phyloP scores from a whole-genome alignment of 2,113 vertebrate species.

The Rostratula benghalensis region DNA sequence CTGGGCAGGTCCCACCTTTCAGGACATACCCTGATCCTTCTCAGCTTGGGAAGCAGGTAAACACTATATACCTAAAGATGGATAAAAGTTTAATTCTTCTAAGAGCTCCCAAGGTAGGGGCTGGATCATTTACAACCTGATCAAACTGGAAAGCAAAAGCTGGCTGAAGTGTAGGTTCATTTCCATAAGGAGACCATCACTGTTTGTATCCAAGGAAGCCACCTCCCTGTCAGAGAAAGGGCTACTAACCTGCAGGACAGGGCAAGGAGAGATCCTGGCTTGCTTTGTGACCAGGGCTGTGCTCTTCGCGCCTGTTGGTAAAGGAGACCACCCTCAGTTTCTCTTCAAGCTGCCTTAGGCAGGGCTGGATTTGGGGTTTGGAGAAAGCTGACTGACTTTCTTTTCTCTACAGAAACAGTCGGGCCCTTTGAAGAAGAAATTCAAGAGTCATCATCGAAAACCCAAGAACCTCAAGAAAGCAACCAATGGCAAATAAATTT shows the following conservation, averaged over 20 bases:
- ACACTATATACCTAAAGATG: rapidly evolving
- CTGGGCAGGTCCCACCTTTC: not conserved
- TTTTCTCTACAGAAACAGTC: conserved; percentile 57
- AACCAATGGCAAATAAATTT: conserved; percentile 3
- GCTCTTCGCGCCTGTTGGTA: not conserved
- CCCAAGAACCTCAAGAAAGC: conserved; percentile 44
- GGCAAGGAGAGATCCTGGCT: not conserved
- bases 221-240: not conserved
- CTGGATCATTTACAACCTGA: rapidly evolving
- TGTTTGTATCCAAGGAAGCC: not conserved
- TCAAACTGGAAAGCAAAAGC: not conserved
- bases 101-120: not conserved
- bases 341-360: not conserved
- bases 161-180: not conserved
- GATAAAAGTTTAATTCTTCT: not conserved
- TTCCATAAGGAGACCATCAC: not conserved
- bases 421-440: conserved; percentile 62
- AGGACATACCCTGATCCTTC: not conserved
- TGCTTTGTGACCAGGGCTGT: rapidly evolving
- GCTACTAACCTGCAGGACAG: not conserved
- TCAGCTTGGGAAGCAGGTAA: not conserved
- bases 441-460: conserved; percentile 40
- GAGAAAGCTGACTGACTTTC: not conserved
- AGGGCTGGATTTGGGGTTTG: not conserved
- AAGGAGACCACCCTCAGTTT: not conserved